Conservation (phyloP, 2,797 vertebrate species). For the Dendrocincla tyrannina region DNA sequence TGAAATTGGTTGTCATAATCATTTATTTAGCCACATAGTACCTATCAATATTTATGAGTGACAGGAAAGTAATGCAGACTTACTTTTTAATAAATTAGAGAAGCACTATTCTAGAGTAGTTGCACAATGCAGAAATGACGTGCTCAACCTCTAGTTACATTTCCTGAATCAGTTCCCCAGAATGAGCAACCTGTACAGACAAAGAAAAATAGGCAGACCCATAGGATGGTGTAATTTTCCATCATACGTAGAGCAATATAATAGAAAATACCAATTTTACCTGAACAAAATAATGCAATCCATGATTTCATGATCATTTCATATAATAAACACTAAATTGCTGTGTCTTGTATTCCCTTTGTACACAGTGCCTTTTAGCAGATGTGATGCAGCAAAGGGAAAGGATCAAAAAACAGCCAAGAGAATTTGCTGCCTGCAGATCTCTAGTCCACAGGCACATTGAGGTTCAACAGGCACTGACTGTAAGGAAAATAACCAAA, state of each 20-base stretch:
- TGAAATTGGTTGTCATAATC: not conserved
- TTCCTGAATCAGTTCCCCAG: not conserved
- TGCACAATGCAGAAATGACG: not conserved
- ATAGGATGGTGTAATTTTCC: not conserved
- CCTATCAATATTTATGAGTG: slow-evolving; percentile 8
- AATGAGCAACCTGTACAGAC: not conserved
- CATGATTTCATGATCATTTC: not conserved
- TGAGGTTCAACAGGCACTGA: not conserved
- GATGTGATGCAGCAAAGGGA: not conserved
- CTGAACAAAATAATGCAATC: not conserved
- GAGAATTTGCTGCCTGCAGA: not conserved
- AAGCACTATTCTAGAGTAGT: not conserved
- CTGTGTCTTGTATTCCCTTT: not conserved
- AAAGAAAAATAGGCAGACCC: not conserved
- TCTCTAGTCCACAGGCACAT: accelerated
- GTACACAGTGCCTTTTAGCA: not conserved
- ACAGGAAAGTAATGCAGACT: not conserved
- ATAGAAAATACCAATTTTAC: not conserved
- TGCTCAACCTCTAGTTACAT: not conserved
- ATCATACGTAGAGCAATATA: not conserved
- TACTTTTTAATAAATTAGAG: not conserved
- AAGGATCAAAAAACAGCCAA: not conserved
- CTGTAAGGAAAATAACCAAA: not conserved
- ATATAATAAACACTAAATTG: not conserved
- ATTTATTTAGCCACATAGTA: slow-evolving; percentile 10